Evolutionary conservation across 2,888 invertebrate genomes (phyloP), one percentile per base, ranked within the genome.

Genomic region (Ormyrus thymus): DNA sequence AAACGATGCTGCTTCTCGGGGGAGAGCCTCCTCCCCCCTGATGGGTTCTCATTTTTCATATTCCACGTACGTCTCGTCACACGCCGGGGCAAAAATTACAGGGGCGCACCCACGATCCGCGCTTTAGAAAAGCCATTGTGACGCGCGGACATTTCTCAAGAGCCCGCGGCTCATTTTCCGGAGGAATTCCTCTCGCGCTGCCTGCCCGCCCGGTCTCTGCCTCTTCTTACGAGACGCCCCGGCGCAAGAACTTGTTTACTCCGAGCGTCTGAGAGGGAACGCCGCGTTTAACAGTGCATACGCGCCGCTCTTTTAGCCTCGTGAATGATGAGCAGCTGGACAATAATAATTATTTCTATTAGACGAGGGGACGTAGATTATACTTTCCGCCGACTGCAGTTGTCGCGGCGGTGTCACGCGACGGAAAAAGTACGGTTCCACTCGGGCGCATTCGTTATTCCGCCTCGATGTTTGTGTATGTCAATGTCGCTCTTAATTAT

Each of bases 291-390:
- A 29, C 29, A 11, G 62, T n/a, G 46, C n/a, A 62, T 62, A 62
- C 29, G n/a, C 6, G 8, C 8, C n/a, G 29, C 48, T 53, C 43
- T 66, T 43, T 29, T 29, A 29, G 29, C 29, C 53, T 11, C 7
- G 8, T 66, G 66, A 66, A 66, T 66, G 53, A 66, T 53, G 66
- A 66, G 50, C 59, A 46, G 45, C 7, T 29, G 70, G 70, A 70
- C 50, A 70, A 59, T 59, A 59, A 70, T 59, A 70, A 70, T 70
- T 58, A 50, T 70, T 70, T 70, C 50, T 70, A 70, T 70, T 59
- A 59, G 58, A 50, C 11, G n/a, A 29, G 43, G n/a, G 43, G n/a
- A n/a, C 7, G 29, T 53, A 6, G 43, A 66, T 43, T 66, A 43
- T 46, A 11, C 7, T 51, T 53, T 29, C 53, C 13, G 53, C 13